Conservation (phyloP, 2,888 invertebrate genomes). For the Priocnemis perturbator region DNA sequence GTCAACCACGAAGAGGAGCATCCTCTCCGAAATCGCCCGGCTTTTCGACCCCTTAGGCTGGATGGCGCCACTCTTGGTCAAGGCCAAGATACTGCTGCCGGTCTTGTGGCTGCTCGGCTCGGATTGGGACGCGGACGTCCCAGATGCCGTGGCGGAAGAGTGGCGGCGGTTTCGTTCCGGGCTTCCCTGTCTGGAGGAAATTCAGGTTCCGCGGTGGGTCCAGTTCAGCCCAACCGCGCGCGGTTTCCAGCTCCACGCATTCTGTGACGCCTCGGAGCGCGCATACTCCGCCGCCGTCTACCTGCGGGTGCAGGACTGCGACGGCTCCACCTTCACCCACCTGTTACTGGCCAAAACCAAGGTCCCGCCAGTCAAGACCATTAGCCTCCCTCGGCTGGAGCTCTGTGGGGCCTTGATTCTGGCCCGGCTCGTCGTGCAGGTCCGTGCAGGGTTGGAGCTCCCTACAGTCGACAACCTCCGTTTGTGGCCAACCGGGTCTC, state of each 20-base stretch:
- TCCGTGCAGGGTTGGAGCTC: too few relatives aligned
- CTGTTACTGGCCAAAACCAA: too few relatives aligned
- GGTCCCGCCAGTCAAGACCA: too few relatives aligned
- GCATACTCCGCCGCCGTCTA: background rate
- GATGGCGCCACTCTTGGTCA: too few relatives aligned
- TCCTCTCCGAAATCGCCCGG: too few relatives aligned
- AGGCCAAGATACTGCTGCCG: background rate
- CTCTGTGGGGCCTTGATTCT: too few relatives aligned
- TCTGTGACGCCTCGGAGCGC: background rate
- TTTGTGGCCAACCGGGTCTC: too few relatives aligned
- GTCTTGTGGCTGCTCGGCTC: background rate
- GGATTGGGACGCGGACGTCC: background rate
- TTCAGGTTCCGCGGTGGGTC: background rate
- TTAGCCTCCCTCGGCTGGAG: too few relatives aligned
- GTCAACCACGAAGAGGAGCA: background rate
- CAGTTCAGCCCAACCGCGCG: background rate
- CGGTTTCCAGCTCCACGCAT: background rate
- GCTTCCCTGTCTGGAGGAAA: background rate
- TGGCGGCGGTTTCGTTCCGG: background rate
- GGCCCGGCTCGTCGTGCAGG: too few relatives aligned
- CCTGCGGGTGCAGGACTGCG: background rate
- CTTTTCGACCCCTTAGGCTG: too few relatives aligned
- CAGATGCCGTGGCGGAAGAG: background rate
- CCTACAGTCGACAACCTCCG: too few relatives aligned
- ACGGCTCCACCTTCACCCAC: background rate